Percentiles rank a stretch among this genome's conserved stretches.
Conservation (phyloP, 1,140 invertebrate species). For the Drosophila mayri region DNA sequence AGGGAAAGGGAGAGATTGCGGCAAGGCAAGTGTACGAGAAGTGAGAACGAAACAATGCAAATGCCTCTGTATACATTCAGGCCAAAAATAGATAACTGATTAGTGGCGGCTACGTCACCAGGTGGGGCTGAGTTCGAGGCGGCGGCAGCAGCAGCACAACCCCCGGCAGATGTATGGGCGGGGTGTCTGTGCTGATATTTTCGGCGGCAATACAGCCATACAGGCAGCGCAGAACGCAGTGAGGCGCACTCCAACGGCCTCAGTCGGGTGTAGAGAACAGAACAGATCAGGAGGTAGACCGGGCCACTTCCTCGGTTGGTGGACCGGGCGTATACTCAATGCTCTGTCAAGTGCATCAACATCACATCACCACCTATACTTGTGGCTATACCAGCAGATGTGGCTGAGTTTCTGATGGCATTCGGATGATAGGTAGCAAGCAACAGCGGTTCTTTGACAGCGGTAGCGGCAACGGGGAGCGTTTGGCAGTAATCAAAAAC, state of each 20-base stretch:
- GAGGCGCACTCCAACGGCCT: slow-evolving; percentile 65
- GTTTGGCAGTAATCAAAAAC: slow-evolving; percentile 60
- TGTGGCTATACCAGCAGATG: slow-evolving; percentile 10
- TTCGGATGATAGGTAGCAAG: slow-evolving; percentile 37
- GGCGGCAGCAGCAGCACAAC: slow-evolving; percentile 16
- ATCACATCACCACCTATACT: slow-evolving; percentile 24
- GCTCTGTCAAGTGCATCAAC: slow-evolving; percentile 29
- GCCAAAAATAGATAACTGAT: slow-evolving; percentile 77
- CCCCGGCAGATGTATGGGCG: slow-evolving; percentile 49
- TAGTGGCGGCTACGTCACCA: slow-evolving; percentile 78
- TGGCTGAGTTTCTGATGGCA: slow-evolving; percentile 25
- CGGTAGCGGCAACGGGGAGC: slow-evolving; percentile 45
- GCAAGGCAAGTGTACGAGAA: slow-evolving; percentile 65
- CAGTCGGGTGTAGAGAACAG: slow-evolving; percentile 64
- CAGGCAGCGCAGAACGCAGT: slow-evolving; percentile 55
- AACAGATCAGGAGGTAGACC: slow-evolving; percentile 64
- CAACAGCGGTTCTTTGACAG: slow-evolving; percentile 44
- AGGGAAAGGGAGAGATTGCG: slow-evolving; percentile 3
- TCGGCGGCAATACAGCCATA: slow-evolving; percentile 36
- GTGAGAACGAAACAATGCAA: slow-evolving; percentile 67
- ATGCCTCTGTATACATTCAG: slow-evolving; percentile 67
- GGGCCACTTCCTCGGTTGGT: slow-evolving; percentile 26
- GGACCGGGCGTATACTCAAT: slow-evolving; percentile 20
- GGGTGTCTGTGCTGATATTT: slow-evolving; percentile 59
- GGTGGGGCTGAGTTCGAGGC: slow-evolving; percentile 54